Evolutionary conservation across 1,140 invertebrate species (phyloP).

Genomic region (Drosophila cardini): DNA sequence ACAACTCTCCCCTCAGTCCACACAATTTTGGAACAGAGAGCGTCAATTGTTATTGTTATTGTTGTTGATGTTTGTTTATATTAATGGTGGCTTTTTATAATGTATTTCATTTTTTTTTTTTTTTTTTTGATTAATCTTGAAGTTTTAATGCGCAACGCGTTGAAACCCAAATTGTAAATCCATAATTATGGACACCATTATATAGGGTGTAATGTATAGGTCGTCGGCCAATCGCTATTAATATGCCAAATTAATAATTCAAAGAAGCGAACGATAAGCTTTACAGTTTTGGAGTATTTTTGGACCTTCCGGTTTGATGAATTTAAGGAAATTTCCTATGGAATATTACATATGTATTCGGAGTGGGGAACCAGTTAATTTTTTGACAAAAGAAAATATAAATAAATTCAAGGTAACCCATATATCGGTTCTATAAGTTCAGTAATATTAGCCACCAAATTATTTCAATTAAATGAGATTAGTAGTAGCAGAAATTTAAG

Average conservation of each 20-base stretch:
- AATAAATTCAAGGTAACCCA: too few species aligned
- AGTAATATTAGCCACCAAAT: too few species aligned
- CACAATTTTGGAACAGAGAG: constrained; percentile 42
- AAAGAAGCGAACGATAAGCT: constrained; percentile 13
- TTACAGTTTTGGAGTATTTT: constrained; percentile 7
- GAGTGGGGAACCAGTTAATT: neutral
- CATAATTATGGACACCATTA: constrained; percentile 64
- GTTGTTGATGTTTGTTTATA: constrained; percentile 62
- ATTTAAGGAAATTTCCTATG: neutral
- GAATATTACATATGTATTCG: constrained; percentile 6
- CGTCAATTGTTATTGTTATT: constrained; percentile 18
- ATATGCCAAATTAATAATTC: constrained; percentile 21
- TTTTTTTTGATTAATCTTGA: constrained; percentile 37
- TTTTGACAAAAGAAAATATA: neutral
- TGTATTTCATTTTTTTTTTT: too few species aligned
- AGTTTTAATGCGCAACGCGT: constrained; percentile 67
- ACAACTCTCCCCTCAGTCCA: constrained; percentile 25
- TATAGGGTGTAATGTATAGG: constrained; percentile 67
- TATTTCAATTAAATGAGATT: too few species aligned
- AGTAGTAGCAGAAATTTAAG: neutral
- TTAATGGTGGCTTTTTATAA: constrained; percentile 38
- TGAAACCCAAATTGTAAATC: constrained; percentile 65
- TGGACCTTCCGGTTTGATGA: constrained; percentile 13
- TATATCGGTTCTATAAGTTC: too few species aligned
- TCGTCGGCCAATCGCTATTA: constrained; percentile 29